phyloP scores from a whole-genome alignment of 2,888 invertebrate species.

The Pandemis heparana region DNA sequence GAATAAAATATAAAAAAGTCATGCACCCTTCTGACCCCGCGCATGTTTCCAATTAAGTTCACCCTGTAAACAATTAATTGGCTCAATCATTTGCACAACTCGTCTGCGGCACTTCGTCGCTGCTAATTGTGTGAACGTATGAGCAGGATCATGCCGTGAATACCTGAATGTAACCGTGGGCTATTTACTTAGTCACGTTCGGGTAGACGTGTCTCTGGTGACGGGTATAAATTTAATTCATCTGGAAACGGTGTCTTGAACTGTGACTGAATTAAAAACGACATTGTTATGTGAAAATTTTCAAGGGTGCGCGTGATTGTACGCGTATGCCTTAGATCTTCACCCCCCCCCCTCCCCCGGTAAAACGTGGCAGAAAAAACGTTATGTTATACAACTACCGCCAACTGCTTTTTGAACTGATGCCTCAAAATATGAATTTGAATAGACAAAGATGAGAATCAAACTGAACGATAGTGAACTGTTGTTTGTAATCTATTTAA shows the following conservation, averaged over 20 bases:
- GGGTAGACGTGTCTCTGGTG: slow-evolving; percentile 45
- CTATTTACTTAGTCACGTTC: slow-evolving; percentile 50
- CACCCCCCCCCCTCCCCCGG: no score
- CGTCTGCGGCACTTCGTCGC: slow-evolving; percentile 49
- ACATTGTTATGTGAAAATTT: no score
- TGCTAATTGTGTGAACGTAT: slow-evolving; percentile 51
- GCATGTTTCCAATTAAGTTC: slow-evolving; percentile 44
- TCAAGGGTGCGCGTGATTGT: no score
- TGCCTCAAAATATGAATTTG: no score
- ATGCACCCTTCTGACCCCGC: slow-evolving; percentile 15
- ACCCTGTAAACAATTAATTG: slow-evolving; percentile 49
- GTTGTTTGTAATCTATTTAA: no score
- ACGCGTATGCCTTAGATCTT: no score
- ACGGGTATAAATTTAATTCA: slow-evolving; percentile 45
- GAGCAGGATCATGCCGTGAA: slow-evolving; percentile 50
- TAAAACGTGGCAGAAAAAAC: no score
- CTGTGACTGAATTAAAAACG: slow-evolving; percentile 4
- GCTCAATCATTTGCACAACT: slow-evolving; percentile 50
- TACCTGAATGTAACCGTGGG: slow-evolving; percentile 45
- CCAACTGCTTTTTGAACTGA: no score
- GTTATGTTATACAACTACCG: no score
- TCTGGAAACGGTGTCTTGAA: slow-evolving; percentile 14
- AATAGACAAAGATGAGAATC: no score
- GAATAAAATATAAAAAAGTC: slow-evolving; percentile 6
- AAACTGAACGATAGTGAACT: no score